These are phyloP conservation scores for Elephantulus edwardii DNA, from an alignment of 2,113 vertebrate species.

Conservation along the genomic window DNA sequence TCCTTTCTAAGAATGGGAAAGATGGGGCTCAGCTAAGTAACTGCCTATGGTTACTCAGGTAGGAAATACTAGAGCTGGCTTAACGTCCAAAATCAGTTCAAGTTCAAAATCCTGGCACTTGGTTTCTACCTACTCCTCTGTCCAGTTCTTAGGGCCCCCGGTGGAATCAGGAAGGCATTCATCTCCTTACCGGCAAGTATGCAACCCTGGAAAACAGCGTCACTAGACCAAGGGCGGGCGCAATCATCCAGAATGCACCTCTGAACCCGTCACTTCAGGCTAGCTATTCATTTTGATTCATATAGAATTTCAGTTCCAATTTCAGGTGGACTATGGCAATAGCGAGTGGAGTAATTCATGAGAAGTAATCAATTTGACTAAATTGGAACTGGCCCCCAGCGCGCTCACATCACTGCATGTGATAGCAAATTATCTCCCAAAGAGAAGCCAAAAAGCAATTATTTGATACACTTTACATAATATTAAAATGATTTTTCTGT, in stretches of 20 bases:
- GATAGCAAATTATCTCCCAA: not conserved
- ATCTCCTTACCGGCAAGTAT: not conserved
- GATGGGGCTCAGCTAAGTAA: not conserved
- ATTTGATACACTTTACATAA: conserved; percentile 22
- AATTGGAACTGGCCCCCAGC: not conserved
- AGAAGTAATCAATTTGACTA: conserved; percentile 22
- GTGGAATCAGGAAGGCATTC: not conserved
- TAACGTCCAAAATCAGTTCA: not conserved
- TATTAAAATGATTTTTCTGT: conserved; percentile 11
- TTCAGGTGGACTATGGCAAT: not conserved
- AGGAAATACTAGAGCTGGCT: not conserved
- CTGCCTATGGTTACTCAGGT: not conserved
- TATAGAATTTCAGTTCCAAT: not conserved
- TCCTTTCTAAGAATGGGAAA: not conserved
- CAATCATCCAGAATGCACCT: not conserved
- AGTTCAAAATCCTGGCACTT: not conserved
- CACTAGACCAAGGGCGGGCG: not conserved
- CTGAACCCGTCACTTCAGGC: not conserved
- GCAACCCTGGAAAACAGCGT: not conserved
- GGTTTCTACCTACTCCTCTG: not conserved
- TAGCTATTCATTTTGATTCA: not conserved
- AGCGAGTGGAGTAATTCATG: not conserved
- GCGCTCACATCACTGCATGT: not conserved
- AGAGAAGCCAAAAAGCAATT: conserved; percentile 8
- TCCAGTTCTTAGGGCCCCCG: not conserved